Conservation (phyloP, 37 sponge, comb jelly and placozoan genomes). For the Haliclona indistincta region DNA sequence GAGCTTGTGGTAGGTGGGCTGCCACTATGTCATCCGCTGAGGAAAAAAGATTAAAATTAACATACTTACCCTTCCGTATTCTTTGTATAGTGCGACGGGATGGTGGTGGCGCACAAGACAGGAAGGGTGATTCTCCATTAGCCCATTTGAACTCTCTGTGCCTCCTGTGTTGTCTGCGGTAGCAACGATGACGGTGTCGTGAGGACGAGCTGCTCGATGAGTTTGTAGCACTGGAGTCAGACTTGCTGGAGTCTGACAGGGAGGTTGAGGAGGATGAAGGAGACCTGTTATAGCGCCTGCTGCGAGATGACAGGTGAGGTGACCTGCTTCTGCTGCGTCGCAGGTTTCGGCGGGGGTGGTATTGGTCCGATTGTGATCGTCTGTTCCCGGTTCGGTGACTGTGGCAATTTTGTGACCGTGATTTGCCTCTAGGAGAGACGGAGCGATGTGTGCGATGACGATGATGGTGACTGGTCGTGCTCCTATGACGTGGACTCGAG, state of each 20-base stretch:
- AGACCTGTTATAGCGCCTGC: too few relatives aligned
- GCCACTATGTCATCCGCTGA: not conserved
- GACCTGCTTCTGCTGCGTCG: too few relatives aligned
- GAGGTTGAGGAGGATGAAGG: not conserved
- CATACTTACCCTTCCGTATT: slow-evolving; percentile 36
- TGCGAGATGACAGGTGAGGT: too few relatives aligned
- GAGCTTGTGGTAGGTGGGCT: not conserved
- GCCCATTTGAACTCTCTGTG: not conserved
- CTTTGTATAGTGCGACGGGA: not conserved
- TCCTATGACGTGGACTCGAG: too few relatives aligned
- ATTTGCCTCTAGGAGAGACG: too few relatives aligned
- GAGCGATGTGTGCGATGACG: too few relatives aligned
- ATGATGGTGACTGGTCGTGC: too few relatives aligned
- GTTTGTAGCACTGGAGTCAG: not conserved
- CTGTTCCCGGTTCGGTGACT: too few relatives aligned
- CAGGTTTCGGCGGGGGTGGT: too few relatives aligned
- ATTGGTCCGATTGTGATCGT: too few relatives aligned
- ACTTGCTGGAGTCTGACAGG: not conserved
- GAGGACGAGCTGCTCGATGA: not conserved
- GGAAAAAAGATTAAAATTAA: slow-evolving; percentile 5
- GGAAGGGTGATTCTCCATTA: not conserved
- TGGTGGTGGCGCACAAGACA: slow-evolving; percentile 24
- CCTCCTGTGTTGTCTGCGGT: not conserved
- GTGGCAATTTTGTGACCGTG: too few relatives aligned
- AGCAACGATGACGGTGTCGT: not conserved